Evolutionary conservation across 2,888 invertebrate species (phyloP).

Genomic region (Zonitis immaculata): DNA sequence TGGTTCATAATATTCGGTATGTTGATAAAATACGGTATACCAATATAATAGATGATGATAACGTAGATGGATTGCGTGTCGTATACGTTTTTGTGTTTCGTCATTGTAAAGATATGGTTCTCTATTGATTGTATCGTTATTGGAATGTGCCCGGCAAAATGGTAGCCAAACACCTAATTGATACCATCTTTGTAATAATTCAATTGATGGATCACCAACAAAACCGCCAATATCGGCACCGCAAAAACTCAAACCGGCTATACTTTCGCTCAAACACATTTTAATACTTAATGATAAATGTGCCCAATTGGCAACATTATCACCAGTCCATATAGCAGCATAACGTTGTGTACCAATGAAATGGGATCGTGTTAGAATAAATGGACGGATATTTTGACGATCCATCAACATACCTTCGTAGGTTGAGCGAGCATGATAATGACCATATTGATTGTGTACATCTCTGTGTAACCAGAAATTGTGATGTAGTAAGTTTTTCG

Average conservation of each 20-base stretch:
- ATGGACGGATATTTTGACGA: slow-evolving; percentile 71
- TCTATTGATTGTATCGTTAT: slow-evolving; percentile 86
- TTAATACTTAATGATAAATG: slow-evolving; percentile 80
- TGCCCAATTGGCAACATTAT: slow-evolving; percentile 89
- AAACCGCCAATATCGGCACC: slow-evolving; percentile 98
- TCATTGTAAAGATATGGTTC: slow-evolving; percentile 91
- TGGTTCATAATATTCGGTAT: slow-evolving; percentile 74
- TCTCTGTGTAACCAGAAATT: slow-evolving; percentile 81
- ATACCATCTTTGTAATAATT: slow-evolving; percentile 69
- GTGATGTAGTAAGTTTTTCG: slow-evolving; percentile 81
- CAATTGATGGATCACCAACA: slow-evolving; percentile 85
- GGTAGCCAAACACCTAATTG: slow-evolving; percentile 86
- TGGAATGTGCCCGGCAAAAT: slow-evolving; percentile 93
- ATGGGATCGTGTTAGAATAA: slow-evolving; percentile 71
- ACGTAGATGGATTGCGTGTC: slow-evolving; percentile 53
- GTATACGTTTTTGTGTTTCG: slow-evolving; percentile 61
- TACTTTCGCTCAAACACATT: slow-evolving; percentile 69
- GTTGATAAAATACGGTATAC: slow-evolving; percentile 89
- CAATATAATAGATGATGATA: slow-evolving; percentile 84
- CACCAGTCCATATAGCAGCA: slow-evolving; percentile 95
- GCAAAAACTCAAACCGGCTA: slow-evolving; percentile 69
- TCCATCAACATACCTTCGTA: slow-evolving; percentile 56
- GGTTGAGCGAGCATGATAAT: slow-evolving; percentile 55
- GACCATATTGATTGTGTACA: slow-evolving; percentile 88
- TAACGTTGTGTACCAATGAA: slow-evolving; percentile 91